Conservation (phyloP, 2,888 invertebrate genomes). For the Sarcophaga rosellei region DNA sequence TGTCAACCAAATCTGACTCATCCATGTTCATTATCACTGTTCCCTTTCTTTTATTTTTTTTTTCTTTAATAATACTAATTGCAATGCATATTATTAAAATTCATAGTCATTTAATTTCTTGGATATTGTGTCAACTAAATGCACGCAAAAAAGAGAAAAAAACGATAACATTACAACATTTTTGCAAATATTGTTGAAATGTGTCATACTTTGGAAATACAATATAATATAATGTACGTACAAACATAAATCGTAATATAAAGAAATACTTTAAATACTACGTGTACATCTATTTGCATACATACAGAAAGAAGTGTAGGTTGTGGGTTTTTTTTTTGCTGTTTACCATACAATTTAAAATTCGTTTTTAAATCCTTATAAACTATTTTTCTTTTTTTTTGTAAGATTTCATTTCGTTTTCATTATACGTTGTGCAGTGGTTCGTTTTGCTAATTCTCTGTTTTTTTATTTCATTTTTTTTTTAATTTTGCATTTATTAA, state of each 20-base stretch:
- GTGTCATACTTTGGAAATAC: constrained; percentile 33
- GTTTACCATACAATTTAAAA: constrained; percentile 13
- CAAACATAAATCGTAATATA: constrained; percentile 21
- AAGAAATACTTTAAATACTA: constrained; percentile 36
- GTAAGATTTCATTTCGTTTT: constrained; percentile 65
- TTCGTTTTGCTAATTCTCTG: constrained; percentile 48
- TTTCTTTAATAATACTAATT: neutral
- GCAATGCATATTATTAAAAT: neutral
- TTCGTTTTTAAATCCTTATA: constrained; percentile 40
- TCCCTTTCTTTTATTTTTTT: neutral
- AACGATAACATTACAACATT: neutral
- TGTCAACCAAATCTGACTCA: constrained; percentile 52
- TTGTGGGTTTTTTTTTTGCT: constrained; percentile 31
- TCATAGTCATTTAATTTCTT: neutral
- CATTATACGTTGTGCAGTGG: constrained; percentile 6
- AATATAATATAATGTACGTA: neutral
- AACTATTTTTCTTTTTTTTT: constrained; percentile 17
- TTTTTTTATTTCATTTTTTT: constrained; percentile 15
- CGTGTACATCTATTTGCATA: neutral
- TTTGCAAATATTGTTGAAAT: constrained; percentile 17
- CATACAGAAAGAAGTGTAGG: constrained; percentile 7
- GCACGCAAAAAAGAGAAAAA: neutral
- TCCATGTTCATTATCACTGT: constrained; percentile 33
- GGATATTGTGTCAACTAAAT: constrained; percentile 28
- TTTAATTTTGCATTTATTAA: constrained; percentile 61